Evolutionary conservation across 2,113 vertebrate species (phyloP).

Genomic region (Oryzias javanicus): DNA sequence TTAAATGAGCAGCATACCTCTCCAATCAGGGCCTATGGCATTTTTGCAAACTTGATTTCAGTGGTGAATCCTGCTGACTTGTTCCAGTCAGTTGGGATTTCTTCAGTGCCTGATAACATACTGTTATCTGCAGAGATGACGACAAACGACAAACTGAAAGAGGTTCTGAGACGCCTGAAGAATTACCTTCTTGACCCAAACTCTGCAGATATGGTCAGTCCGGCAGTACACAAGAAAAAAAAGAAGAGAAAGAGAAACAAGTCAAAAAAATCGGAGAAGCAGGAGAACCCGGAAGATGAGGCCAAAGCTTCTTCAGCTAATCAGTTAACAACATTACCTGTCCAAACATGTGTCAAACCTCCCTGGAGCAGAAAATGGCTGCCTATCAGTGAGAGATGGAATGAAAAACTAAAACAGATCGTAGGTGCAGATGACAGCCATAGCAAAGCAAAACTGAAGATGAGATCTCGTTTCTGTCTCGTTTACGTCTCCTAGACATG

Average conservation of each 20-base stretch:
- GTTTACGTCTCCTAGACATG: no score
- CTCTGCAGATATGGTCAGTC: slow-evolving; percentile 6
- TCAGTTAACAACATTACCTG: neutral
- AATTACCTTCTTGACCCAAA: slow-evolving; percentile 7
- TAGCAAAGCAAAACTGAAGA: no score
- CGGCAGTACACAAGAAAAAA: no score
- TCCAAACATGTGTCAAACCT: accelerated
- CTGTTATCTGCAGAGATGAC: slow-evolving; percentile 33
- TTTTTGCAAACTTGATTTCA: slow-evolving; percentile 43
- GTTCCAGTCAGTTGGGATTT: slow-evolving; percentile 35
- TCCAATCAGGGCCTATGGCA: slow-evolving; percentile 10
- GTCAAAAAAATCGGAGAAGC: slow-evolving; percentile 8
- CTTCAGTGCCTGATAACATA: slow-evolving; percentile 50
- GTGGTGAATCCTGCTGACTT: neutral
- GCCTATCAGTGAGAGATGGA: slow-evolving; percentile 36
- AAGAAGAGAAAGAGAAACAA: no score
- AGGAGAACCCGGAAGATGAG: neutral
- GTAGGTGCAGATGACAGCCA: neutral
- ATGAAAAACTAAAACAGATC: slow-evolving; percentile 22
- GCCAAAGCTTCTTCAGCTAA: neutral
- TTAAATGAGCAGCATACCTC: neutral
- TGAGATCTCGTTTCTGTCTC: no score
- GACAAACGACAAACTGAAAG: slow-evolving; percentile 50
- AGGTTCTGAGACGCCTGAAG: slow-evolving; percentile 25
- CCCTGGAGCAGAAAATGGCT: neutral